Conservation (phyloP, 92 coral and sea anemone species). For the Parazoanthus darwini region DNA sequence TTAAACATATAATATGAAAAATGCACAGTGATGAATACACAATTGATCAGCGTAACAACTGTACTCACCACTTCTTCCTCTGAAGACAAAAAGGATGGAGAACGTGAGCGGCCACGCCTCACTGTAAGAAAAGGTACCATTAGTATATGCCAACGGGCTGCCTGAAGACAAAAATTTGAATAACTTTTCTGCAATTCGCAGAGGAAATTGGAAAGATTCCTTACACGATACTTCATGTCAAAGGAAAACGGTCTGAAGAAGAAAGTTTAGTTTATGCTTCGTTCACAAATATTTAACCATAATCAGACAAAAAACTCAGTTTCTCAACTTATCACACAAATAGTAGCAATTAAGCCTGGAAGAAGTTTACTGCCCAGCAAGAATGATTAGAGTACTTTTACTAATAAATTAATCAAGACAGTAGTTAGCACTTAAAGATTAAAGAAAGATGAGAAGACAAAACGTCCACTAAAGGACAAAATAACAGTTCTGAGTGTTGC, state of each 20-base stretch:
- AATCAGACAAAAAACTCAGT: too few relatives aligned
- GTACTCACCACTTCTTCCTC: conserved; percentile 95
- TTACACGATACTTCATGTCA: background rate
- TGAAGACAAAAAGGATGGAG: conserved; percentile 74
- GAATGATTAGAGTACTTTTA: too few relatives aligned
- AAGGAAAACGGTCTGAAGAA: background rate
- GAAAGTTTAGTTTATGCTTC: too few relatives aligned
- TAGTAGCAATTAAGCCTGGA: background rate
- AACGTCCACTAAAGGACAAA: too few relatives aligned
- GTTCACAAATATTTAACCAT: background rate
- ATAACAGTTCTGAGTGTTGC: background rate
- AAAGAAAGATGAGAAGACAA: background rate
- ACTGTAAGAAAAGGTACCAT: conserved; percentile 49
- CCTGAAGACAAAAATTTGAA: background rate
- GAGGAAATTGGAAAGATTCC: background rate
- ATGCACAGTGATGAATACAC: background rate
- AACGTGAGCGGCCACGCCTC: conserved; percentile 82
- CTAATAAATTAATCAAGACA: background rate
- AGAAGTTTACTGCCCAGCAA: too few relatives aligned
- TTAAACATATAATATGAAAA: background rate
- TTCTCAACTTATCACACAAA: too few relatives aligned
- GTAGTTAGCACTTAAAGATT: background rate
- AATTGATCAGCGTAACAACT: background rate
- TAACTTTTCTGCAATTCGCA: background rate
- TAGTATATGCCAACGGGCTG: conserved; percentile 12